Percentiles rank a stretch among this genome's conserved stretches.
phyloP scores from a whole-genome alignment of 1,140 invertebrate genomes.

The Heterodera schachtii region DNA sequence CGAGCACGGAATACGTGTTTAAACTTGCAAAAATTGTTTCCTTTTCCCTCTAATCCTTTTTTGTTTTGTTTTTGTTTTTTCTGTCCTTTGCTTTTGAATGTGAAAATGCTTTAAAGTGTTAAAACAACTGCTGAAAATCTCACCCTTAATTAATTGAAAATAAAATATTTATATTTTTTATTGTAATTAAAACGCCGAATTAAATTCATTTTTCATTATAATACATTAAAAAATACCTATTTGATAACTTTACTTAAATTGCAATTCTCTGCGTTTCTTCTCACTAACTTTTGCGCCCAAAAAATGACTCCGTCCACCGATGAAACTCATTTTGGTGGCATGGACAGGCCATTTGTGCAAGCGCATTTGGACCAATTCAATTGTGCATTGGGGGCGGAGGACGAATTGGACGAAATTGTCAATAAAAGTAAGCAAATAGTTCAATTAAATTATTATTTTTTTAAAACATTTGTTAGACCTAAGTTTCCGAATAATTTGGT shows the following conservation, averaged over 20 bases:
- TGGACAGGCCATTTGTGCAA: slow-evolving; percentile 1
- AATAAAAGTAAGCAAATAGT: background rate
- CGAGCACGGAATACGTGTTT: background rate
- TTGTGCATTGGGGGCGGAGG: background rate
- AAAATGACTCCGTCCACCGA: background rate
- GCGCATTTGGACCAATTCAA: background rate
- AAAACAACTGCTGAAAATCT: no score
- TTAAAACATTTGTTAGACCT: no score
- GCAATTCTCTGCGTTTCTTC: no score
- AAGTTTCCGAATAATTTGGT: no score
- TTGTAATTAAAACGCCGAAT: no score
- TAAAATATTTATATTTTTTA: no score
- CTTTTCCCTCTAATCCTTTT: background rate
- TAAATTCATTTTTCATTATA: no score
- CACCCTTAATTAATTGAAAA: no score
- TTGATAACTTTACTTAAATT: no score
- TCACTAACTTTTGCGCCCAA: background rate
- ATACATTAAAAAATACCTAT: no score
- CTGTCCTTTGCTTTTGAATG: no score
- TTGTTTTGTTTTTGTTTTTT: background rate
- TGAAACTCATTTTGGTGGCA: background rate
- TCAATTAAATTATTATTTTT: background rate
- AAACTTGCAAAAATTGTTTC: background rate
- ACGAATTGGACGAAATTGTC: background rate
- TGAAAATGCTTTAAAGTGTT: no score